phyloP scores from a whole-genome alignment of 2,888 invertebrate genomes.

The Chalcis sispes region DNA sequence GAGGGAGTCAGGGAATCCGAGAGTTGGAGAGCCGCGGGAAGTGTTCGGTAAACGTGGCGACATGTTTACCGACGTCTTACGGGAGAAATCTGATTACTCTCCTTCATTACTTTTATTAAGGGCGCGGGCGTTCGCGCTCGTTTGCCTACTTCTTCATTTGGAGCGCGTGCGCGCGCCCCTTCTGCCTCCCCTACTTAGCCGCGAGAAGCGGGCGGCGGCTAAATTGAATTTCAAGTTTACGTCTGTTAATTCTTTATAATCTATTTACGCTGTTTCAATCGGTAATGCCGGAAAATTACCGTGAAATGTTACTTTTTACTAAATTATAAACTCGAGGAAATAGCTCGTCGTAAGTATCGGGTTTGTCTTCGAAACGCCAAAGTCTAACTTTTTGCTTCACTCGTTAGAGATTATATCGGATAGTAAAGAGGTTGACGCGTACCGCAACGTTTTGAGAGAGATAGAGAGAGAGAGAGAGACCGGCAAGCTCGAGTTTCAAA shows the following conservation, averaged over 20 bases:
- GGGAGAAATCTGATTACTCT: constrained; percentile 68
- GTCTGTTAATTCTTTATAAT: not conserved
- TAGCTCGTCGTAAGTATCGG: too few relatives aligned
- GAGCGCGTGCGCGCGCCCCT: not conserved
- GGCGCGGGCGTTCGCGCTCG: not conserved
- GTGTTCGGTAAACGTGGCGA: constrained; percentile 62
- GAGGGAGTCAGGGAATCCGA: too few relatives aligned
- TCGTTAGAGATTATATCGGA: too few relatives aligned
- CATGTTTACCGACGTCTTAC: constrained; percentile 67
- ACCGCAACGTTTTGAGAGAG: too few relatives aligned
- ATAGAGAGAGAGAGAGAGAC: too few relatives aligned
- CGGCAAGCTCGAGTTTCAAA: too few relatives aligned
- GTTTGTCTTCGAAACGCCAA: too few relatives aligned
- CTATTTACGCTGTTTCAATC: not conserved
- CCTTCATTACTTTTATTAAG: constrained; percentile 20
- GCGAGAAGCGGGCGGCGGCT: not conserved
- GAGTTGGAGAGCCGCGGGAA: constrained; percentile 40
- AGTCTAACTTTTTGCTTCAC: too few relatives aligned
- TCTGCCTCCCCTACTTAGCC: not conserved
- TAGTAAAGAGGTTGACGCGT: too few relatives aligned
- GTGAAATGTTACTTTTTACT: too few relatives aligned
- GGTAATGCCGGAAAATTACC: too few relatives aligned
- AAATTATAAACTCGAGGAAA: too few relatives aligned
- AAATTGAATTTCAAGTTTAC: not conserved
- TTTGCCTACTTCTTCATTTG: constrained; percentile 44